Conservation (phyloP, 2,113 vertebrate species). For the Illadopsis cleaveri region DNA sequence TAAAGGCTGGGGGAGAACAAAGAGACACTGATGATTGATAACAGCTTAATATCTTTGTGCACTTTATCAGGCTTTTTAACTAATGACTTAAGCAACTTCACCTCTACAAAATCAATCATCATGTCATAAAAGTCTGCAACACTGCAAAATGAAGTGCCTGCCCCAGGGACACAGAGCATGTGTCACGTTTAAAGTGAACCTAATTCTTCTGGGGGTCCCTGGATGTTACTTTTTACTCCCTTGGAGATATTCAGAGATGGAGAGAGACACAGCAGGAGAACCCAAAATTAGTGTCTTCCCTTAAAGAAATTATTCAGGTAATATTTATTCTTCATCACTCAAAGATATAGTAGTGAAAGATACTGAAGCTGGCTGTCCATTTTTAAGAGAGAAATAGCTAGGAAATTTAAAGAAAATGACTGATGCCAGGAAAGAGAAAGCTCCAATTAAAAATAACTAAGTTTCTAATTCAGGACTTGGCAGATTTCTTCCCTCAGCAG, state of each 20-base stretch:
- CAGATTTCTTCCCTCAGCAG: background rate
- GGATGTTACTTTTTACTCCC: slow-evolving; percentile 31
- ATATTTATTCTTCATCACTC: background rate
- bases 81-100: slow-evolving; percentile 54
- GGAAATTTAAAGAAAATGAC: background rate
- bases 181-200: slow-evolving; percentile 32
- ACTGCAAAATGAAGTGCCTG: slow-evolving; percentile 30
- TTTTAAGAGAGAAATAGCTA: background rate
- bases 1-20: slow-evolving; percentile 11
- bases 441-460: background rate
- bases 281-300: background rate
- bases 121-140: slow-evolving; percentile 45
- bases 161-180: slow-evolving; percentile 23
- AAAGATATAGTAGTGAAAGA: background rate
- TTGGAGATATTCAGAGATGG: background rate
- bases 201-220: background rate
- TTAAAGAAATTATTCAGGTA: background rate
- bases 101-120: slow-evolving; percentile 60
- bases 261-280: background rate
- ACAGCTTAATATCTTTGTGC: slow-evolving; percentile 28
- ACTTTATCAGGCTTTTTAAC: slow-evolving; percentile 58
- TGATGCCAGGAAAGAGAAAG: background rate
- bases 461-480: background rate
- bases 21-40: slow-evolving; percentile 42
- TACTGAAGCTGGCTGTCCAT: background rate